Base-by-base conservation (phyloP, 2,113 vertebrate genomes). In the Plectropomus leopardus region DNA sequence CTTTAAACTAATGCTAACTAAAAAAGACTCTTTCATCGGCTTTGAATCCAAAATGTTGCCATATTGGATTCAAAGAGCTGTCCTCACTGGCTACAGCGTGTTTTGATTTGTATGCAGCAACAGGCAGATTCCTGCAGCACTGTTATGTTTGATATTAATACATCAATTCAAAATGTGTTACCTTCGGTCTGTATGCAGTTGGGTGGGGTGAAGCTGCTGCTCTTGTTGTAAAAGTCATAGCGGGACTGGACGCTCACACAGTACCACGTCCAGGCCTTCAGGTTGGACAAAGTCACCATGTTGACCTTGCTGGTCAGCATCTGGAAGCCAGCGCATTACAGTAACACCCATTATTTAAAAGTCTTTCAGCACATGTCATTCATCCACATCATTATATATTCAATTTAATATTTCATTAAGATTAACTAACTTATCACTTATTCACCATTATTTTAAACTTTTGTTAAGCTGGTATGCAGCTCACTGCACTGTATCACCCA, bases 211-310 rank as follows among this genome's bases (percentile, higher is more conserved):
- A 92, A 94, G 68, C 6, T 34, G 60, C 93, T 94, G 44, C 0
- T 68, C 80, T 93, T 93, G 13, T 60, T 70, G 85, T 92, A 88
- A 80, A 19, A 92, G 57, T 88, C 61, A 0, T 19, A 28, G 1
- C 51, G 17, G 1, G 90, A 76, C 78, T 90, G 89, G 47, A 94
- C 64, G 0, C 36, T 87, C 42, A 95, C 76, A 13, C 94, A 95
- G 82, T 94, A 95, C 81, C 40, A 61, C 0, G 93, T 93, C 92
- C 87, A 84, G 47, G 74, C 24, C 30, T 82, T 74, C 79, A 95
- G 80, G 5, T 58, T 1, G 0, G 90, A n/a, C 60, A 94, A 34
- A 2, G 74, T 90, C 80, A 92, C 85, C 51, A 92, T 0, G 36
- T 76, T 92, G 50, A 4, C 30, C 0, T 0, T 2, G 7, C 45